Base-by-base conservation (phyloP, 1,140 invertebrate species). In the Neodiprion fabricii region DNA sequence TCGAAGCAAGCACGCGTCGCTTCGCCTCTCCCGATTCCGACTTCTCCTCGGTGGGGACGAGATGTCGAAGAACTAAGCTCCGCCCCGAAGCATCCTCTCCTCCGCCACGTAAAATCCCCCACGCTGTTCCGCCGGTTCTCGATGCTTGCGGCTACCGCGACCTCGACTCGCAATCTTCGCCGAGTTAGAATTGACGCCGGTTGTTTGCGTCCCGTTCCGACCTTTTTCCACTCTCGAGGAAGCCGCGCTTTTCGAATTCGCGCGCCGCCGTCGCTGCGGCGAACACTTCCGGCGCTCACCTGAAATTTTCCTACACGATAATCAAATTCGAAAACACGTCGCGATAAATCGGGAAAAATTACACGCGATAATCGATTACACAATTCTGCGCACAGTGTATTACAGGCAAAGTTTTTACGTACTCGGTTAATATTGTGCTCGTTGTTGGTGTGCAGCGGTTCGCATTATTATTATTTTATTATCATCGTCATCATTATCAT, bases 311-410 rank as follows among this genome's bases (percentile, higher is more conserved):
- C 2, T 40, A 40, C 2, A 40, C 28, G 28, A 40, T 40, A 40
- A 40, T 40, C 73, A 74, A 83, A 81, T 72, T 50, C 65, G 69
- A 81, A 84, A 76, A 49, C 77, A 67, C 76, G 61, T 78, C 77
- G 75, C 74, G 78, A 80, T 83, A 79, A 21, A 77, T 71, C 70
- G 48, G 72, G 77, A 72, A 77, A 82, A 79, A 80, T 28, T 3
- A 17, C 5, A 17, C 8, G 47, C n/a, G 7, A 9, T 0, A 7
- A 53, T 65, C 53, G 72, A 74, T 84, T 84, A 80, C 77, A 74
- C 75, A 79, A 82, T 14, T 12, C 40, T 78, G 71, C 53, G n/a
- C 53, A 61, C 10, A 61, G 53, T 21, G 17, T 40, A 40, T 1
- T 40, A 5, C 5, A 40, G 28, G 5, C 28, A 40, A 40, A 40